Evolutionary conservation across 2,113 vertebrate species (phyloP).

Genomic region (Motacilla alba): DNA sequence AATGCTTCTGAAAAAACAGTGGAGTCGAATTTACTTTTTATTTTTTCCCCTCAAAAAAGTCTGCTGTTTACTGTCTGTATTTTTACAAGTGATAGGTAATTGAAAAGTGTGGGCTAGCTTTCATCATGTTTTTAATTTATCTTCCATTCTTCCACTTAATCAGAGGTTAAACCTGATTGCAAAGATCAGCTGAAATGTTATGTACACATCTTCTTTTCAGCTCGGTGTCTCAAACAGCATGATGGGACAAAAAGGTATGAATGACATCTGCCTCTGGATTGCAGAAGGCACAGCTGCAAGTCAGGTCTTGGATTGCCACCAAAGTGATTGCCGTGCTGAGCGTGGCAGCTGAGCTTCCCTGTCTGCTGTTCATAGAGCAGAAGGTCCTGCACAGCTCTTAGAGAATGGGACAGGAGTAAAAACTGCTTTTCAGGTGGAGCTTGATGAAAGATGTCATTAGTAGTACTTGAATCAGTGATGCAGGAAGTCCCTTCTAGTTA

Average conservation of each 20-base stretch:
- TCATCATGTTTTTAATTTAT: background rate
- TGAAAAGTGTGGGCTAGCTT: background rate
- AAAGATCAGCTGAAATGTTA: background rate
- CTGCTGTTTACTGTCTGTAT: background rate
- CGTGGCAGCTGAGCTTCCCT: background rate
- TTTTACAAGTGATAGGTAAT: background rate
- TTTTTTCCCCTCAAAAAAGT: fast-evolving
- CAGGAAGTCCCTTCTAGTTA: background rate
- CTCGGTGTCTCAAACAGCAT: fast-evolving
- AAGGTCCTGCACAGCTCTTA: background rate
- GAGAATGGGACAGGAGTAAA: background rate
- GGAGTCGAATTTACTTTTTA: background rate
- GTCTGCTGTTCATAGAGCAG: background rate
- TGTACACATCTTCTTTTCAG: background rate
- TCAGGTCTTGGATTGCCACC: background rate
- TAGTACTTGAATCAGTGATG: background rate
- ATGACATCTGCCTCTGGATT: background rate
- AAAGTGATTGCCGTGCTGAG: background rate
- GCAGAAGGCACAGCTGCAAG: background rate
- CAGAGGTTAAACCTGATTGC: background rate
- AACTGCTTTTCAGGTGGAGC: background rate
- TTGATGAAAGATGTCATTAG: background rate
- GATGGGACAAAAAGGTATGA: background rate
- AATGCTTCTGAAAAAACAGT: background rate
- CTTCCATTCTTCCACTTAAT: background rate